phyloP scores from a whole-genome alignment of 2,888 invertebrate genomes.

The Dyspetes luteomarginatus region DNA sequence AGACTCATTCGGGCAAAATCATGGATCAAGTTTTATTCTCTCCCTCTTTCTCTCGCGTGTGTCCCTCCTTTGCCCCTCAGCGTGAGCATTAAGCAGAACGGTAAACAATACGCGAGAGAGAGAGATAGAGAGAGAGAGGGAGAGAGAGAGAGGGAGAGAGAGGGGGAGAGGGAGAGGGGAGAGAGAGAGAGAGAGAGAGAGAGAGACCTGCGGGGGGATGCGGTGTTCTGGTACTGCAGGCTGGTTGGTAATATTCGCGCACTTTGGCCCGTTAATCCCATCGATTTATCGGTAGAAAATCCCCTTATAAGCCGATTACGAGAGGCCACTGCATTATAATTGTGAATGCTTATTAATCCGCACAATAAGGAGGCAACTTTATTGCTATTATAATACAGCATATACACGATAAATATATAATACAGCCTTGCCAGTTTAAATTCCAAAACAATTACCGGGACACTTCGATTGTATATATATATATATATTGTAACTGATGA shows the following conservation, averaged over 20 bases:
- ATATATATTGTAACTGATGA: background rate
- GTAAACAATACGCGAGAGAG: conserved; percentile 45
- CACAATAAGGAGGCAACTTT: conserved; percentile 62
- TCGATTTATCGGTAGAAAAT: conserved; percentile 72
- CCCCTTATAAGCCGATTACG: conserved; percentile 75
- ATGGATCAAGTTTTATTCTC: conserved; percentile 49
- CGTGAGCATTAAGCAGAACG: conserved; percentile 42
- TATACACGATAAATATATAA: conserved; percentile 20
- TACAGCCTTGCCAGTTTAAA: background rate
- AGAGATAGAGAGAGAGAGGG: background rate
- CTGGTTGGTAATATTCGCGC: conserved; percentile 65
- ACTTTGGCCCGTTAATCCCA: conserved; percentile 72
- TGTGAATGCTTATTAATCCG: conserved; percentile 71
- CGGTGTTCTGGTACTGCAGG: background rate
- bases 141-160: too few species aligned
- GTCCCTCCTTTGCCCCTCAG: conserved; percentile 16
- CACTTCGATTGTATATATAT: background rate
- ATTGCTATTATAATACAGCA: conserved; percentile 22
- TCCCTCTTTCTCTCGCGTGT: background rate
- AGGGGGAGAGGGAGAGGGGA: background rate
- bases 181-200: too few species aligned
- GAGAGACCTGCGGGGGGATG: background rate
- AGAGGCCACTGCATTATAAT: conserved; percentile 74
- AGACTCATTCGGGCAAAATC: conserved; percentile 43
- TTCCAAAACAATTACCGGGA: conserved; percentile 15